These are phyloP conservation scores for Cuniculus paca DNA, from an alignment of 2,797 vertebrate genomes.

Conservation along the genomic window DNA sequence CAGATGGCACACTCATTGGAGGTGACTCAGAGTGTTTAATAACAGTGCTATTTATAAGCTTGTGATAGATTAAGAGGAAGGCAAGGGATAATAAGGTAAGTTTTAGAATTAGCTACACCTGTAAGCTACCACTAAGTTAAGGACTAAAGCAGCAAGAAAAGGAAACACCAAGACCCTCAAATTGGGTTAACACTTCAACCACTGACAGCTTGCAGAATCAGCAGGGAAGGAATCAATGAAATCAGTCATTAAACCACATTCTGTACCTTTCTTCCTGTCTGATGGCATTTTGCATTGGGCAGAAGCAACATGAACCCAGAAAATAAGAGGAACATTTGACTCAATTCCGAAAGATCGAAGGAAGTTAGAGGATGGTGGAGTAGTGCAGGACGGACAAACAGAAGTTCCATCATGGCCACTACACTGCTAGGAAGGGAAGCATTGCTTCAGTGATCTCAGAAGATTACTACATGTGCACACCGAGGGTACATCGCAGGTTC, in stretches of 20 bases:
- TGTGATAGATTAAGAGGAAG: background rate
- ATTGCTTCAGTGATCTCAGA: background rate
- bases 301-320: background rate
- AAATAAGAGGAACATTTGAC: background rate
- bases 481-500: fast-evolving
- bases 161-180: background rate
- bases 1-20: background rate
- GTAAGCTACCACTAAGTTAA: background rate
- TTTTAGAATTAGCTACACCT: background rate
- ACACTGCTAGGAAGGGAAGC: background rate
- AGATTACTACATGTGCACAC: fast-evolving
- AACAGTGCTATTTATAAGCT: background rate
- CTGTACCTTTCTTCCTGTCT: background rate
- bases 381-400: background rate
- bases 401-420: background rate
- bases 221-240: background rate
- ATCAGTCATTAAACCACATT: background rate
- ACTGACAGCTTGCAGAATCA: background rate
- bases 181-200: background rate
- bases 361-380: background rate
- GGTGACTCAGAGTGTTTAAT: background rate
- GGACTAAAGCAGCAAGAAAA: no score
- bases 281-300: background rate
- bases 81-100: background rate
- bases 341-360: background rate